These are phyloP conservation scores for Leptinotarsa rubiginosa DNA, from an alignment of 2,888 invertebrate genomes.

Conservation along the genomic window DNA sequence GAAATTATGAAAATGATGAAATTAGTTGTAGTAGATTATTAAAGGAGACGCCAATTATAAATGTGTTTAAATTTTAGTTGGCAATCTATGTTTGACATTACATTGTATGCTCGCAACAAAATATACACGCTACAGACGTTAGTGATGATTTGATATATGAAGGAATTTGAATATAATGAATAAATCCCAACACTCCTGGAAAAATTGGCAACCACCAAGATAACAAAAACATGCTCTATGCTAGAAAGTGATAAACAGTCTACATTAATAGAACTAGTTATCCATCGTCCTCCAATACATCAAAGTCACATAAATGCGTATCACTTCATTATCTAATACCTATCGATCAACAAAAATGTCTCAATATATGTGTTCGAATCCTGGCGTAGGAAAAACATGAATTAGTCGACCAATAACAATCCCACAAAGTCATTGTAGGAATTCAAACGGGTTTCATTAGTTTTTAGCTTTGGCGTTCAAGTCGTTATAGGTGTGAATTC, in stretches of 20 bases:
- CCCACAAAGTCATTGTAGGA: slow-evolving; percentile 41
- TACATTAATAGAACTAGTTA: slow-evolving; percentile 2
- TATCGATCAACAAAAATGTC: slow-evolving; percentile 21
- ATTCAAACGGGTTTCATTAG: slow-evolving; percentile 46
- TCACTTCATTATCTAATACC: slow-evolving; percentile 2
- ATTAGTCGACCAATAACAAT: slow-evolving; percentile 43
- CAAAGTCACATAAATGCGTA: slow-evolving; percentile 18
- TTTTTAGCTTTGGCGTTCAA: slow-evolving; percentile 33
- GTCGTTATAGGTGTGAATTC: slow-evolving; percentile 46
- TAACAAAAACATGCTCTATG: neutral
- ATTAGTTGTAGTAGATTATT: too few relatives aligned
- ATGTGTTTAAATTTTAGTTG: too few relatives aligned
- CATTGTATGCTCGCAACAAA: too few relatives aligned
- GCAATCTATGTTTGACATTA: too few relatives aligned
- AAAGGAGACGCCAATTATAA: too few relatives aligned
- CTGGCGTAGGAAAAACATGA: slow-evolving; percentile 38
- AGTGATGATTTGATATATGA: too few relatives aligned
- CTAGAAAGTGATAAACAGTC: neutral
- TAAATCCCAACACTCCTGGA: too few relatives aligned
- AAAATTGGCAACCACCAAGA: neutral
- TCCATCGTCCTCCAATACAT: slow-evolving; percentile 9
- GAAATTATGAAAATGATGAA: too few relatives aligned
- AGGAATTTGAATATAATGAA: too few relatives aligned
- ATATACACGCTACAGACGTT: too few relatives aligned
- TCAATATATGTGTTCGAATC: slow-evolving; percentile 6